Percentiles rank a stretch among this genome's conserved stretches.
These are phyloP conservation scores for Elanus axillaris DNA, from an alignment of 2,113 vertebrate genomes.

Conservation along the genomic window DNA sequence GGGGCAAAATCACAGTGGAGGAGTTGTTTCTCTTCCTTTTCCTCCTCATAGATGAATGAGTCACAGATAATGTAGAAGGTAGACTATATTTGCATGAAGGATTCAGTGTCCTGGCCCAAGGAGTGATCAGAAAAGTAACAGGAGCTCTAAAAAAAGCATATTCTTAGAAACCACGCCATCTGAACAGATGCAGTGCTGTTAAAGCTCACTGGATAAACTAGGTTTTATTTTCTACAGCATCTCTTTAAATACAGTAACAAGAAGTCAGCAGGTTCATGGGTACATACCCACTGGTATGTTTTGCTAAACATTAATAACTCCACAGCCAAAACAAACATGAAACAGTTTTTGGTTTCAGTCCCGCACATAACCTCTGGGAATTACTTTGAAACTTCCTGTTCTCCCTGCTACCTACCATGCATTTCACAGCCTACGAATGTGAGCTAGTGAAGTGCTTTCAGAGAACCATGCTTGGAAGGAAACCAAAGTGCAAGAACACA, in stretches of 20 bases:
- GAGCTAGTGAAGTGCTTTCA: background rate
- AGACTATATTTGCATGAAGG: background rate
- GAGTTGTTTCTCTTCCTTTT: background rate
- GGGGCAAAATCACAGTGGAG: background rate
- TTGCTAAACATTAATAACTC: slow-evolving; percentile 34
- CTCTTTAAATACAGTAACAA: slow-evolving; percentile 49
- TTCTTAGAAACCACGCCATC: slow-evolving; percentile 37
- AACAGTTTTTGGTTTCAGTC: background rate
- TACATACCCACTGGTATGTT: slow-evolving; percentile 34
- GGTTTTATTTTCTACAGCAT: slow-evolving; percentile 44
- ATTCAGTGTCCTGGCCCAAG: background rate
- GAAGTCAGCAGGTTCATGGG: slow-evolving; percentile 46
- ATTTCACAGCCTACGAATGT: background rate
- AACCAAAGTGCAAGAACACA: background rate
- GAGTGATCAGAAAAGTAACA: slow-evolving; percentile 2
- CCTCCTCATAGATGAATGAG: background rate
- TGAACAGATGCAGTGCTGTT: slow-evolving; percentile 33
- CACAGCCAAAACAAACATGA: slow-evolving; percentile 43
- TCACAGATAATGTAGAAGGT: background rate
- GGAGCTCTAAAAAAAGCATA: background rate
- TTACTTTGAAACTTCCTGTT: slow-evolving; percentile 18
- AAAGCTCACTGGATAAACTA: slow-evolving; percentile 18
- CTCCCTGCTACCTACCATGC: background rate
- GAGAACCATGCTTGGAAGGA: background rate
- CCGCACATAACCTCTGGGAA: slow-evolving; percentile 4